phyloP scores from a whole-genome alignment of 2,888 invertebrate species.

The Apamea anceps region DNA sequence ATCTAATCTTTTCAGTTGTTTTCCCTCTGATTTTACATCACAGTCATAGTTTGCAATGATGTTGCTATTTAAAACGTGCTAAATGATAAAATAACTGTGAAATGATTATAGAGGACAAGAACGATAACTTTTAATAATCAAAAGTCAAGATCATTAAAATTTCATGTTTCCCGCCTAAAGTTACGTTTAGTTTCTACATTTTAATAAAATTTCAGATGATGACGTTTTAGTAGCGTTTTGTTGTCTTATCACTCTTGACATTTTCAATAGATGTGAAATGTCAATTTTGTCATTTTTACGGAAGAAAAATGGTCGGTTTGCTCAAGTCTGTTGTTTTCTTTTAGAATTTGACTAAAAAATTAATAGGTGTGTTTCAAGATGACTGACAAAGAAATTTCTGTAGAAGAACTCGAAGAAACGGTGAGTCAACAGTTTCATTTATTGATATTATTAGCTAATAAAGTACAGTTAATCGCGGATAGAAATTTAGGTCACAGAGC shows the following conservation, averaged over 20 bases:
- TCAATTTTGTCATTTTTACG: constrained; percentile 64
- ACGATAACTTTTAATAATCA: background rate
- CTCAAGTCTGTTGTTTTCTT: constrained; percentile 68
- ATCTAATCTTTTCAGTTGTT: background rate
- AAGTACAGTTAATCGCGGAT: constrained; percentile 57
- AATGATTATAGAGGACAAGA: background rate
- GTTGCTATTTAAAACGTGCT: too few species aligned
- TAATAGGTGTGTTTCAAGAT: constrained; percentile 72
- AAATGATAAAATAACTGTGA: background rate
- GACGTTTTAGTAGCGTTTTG: constrained; percentile 40
- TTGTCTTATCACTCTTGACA: constrained; percentile 46
- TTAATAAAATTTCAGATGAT: background rate
- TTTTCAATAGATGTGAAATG: constrained; percentile 44
- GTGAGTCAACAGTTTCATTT: constrained; percentile 74
- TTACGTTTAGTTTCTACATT: constrained; percentile 39
- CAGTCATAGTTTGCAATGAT: background rate
- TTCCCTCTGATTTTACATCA: background rate
- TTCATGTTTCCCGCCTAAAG: constrained; percentile 26
- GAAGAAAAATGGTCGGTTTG: constrained; percentile 76
- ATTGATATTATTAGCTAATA: constrained; percentile 34
- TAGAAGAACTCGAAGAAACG: constrained; percentile 86
- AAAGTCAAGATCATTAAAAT: background rate
- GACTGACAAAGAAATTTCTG: constrained; percentile 85
- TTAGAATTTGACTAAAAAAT: constrained; percentile 71
- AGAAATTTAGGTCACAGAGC: constrained; percentile 80